Evolutionary conservation across 2,888 invertebrate genomes (phyloP), one percentile per base, ranked within the genome.

Genomic region (Palloptera scutellata): DNA sequence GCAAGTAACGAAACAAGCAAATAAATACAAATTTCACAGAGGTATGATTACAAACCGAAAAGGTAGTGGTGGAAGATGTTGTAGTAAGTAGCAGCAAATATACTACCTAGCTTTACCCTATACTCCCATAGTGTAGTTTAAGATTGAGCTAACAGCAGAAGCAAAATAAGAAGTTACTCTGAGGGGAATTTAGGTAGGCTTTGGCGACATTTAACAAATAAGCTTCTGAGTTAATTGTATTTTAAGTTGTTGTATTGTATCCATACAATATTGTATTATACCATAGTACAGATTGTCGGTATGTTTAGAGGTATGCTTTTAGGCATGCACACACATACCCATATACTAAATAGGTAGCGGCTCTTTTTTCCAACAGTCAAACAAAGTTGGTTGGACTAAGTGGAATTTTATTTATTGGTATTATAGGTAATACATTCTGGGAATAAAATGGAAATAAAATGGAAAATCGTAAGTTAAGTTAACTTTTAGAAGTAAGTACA

Each of bases 161-260:
- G n/a, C n/a, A n/a, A n/a, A n/a, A n/a, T n/a, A n/a, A n/a, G 30
- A 30, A 2, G 30, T 2, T 30, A 30, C 30, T 4, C 3, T 30
- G 30, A 30, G 6, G 30, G 30, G 48, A 17, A 15, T 17, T 53
- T 53, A 13, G 48, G 41, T 62, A 51, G 62, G 62, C 62, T 62
- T 62, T 62, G 53, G 62, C 41, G 62, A 62, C 62, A 62, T 62
- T 62, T 62, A 62, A 62, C 62, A 41, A 53, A 54, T 54, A 66
- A 57, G 68, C 71, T 66, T 40, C 64, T 51, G 64, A 71, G 78
- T 79, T 78, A 78, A 78, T 78, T 78, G 79, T 78, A 79, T 78
- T 75, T 76, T 62, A 67, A 67, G 58, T 67, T 67, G 53, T 13
- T n/a, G 43, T 30, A 30, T 30, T 30, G 30, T 30, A 30, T 30